Base-by-base conservation (phyloP, 2,888 invertebrate species). In the Esperia sulphurella region DNA sequence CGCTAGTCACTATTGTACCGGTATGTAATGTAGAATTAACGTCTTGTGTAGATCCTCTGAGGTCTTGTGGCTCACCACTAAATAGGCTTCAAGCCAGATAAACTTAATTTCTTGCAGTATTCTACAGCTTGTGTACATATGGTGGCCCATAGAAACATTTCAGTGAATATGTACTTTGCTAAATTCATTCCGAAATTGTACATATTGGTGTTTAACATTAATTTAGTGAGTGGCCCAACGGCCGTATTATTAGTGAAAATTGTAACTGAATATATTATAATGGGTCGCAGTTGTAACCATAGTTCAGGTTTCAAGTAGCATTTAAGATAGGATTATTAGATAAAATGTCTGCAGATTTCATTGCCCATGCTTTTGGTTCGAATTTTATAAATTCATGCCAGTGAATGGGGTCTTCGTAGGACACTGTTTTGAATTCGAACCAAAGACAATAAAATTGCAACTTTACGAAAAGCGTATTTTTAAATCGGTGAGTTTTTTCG, bases 1-100 rank as follows among this genome's bases (percentile, higher is more conserved):
- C 57, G 63, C 88, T 88, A 88, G 88, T 88, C 88, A 88, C 77
- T 83, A 79, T 71, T 58, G 63, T 77, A 78, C 71, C 35, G 70
- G 63, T 68, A 70, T 74, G 58, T 57, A 52, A 59, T 48, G 57
- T 61, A 62, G 60, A 14, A 14, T 44, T 54, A 55, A 53, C 46
- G 61, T 58, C 59, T 58, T 58, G 53, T 51, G 57, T 9, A 41
- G 41, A 55, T 56, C 58, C 58, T 45, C 48, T 37, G 49, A 47
- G 58, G 61, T 44, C 48, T 54, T 48, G 50, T 52, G 46, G 40
- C 46, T 51, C 49, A 39, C 57, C 59, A 21, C 45, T 43, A 51
- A 52, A 52, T 55, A 49, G 76, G 76, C 78, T 77, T 14, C 60
- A 65, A 78, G 76, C 74, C 79, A 53, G 49, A 50, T 41, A 53